Percentiles rank a stretch among this genome's conserved stretches.
Conservation (phyloP, 2,113 vertebrate species). For the Thryonomys swinderianus region DNA sequence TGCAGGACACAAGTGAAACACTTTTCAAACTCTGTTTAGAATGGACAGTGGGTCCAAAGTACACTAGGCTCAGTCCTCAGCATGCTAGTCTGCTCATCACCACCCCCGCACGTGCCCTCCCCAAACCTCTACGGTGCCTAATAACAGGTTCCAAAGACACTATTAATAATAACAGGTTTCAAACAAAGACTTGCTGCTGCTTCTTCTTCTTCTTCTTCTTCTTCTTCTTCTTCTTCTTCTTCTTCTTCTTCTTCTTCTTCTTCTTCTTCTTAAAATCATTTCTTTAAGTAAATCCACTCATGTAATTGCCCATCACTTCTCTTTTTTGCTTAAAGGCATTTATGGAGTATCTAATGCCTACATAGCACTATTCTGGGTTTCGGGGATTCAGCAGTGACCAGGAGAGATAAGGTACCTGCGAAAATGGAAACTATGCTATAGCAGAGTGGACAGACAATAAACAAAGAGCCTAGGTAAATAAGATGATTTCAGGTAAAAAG, state of each 20-base stretch:
- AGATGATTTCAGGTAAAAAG: slow-evolving; percentile 1
- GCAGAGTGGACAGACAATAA: background rate
- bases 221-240: too few species aligned
- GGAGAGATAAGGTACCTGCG: background rate
- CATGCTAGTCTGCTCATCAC: background rate
- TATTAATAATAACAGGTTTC: background rate
- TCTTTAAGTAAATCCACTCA: slow-evolving; percentile 2
- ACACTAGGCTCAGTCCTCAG: background rate
- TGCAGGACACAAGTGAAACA: background rate
- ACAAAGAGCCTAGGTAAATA: background rate
- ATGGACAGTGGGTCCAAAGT: slow-evolving; percentile 6
- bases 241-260: too few species aligned
- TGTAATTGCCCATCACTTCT: background rate
- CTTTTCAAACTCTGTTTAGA: slow-evolving; percentile 23
- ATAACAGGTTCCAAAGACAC: background rate
- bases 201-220: too few species aligned
- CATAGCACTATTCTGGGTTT: background rate
- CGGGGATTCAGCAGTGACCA: background rate
- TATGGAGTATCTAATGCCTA: background rate
- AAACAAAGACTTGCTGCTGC: slow-evolving; percentile 33
- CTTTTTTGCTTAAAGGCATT: background rate
- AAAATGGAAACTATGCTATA: background rate
- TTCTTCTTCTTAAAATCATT: slow-evolving; percentile 8
- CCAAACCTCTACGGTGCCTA: background rate
- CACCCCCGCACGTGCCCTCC: background rate